Conservation (phyloP, 2,113 vertebrate species). For the Notothenia coriiceps region DNA sequence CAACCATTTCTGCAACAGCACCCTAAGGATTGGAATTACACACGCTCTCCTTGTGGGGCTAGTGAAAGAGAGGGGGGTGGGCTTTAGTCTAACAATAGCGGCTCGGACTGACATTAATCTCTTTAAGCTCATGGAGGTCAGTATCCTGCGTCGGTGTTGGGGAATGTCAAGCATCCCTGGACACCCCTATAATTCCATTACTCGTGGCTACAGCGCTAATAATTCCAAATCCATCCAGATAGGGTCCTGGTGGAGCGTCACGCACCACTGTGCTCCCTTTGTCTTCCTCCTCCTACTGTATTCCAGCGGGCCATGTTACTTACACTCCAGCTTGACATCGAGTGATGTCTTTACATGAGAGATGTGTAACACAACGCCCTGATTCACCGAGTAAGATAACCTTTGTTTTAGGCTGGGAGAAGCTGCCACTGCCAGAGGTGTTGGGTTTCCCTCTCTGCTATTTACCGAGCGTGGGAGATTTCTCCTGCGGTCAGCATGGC, state of each 20-base stretch:
- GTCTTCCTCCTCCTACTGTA: slow-evolving; percentile 59
- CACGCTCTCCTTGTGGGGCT: slow-evolving; percentile 55
- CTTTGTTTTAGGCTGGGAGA: slow-evolving; percentile 72
- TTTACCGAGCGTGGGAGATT: slow-evolving; percentile 74
- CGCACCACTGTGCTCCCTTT: slow-evolving; percentile 34
- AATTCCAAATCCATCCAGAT: slow-evolving; percentile 68
- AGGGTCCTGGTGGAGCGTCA: slow-evolving; percentile 19
- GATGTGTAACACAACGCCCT: slow-evolving; percentile 75
- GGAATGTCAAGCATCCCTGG: slow-evolving; percentile 76
- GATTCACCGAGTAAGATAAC: slow-evolving; percentile 80
- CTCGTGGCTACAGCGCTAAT: slow-evolving; percentile 53
- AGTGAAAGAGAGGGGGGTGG: slow-evolving; percentile 37
- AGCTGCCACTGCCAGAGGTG: slow-evolving; percentile 71
- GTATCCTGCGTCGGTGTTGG: slow-evolving; percentile 63
- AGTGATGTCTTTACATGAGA: slow-evolving; percentile 82
- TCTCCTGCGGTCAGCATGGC: slow-evolving; percentile 77
- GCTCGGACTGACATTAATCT: slow-evolving; percentile 78
- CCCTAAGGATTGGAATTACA: slow-evolving; percentile 69
- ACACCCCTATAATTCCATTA: slow-evolving; percentile 73
- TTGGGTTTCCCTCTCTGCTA: slow-evolving; percentile 80
- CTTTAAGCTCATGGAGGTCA: slow-evolving; percentile 77
- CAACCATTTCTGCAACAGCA: slow-evolving; percentile 60
- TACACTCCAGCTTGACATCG: slow-evolving; percentile 76
- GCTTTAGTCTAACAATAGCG: slow-evolving; percentile 72
- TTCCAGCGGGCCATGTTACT: slow-evolving; percentile 78